Conservation (phyloP, 92 coral and sea anemone species). For the Isaurus tuberculatus region DNA sequence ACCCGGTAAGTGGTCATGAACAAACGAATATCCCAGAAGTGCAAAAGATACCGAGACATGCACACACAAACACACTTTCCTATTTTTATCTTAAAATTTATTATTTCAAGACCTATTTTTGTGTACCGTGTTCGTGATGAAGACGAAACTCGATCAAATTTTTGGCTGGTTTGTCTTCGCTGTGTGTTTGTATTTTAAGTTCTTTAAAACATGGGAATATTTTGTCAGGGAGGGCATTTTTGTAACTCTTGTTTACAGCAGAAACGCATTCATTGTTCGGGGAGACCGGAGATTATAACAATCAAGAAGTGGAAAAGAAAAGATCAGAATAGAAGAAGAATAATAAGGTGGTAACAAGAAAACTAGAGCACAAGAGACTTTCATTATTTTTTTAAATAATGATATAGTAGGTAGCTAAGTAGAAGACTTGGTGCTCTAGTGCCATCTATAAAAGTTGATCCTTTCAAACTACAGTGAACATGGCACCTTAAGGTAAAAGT, state of each 20-base stretch:
- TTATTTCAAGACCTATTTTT: neutral
- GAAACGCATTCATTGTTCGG: neutral
- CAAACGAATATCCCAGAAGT: neutral
- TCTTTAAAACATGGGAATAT: neutral
- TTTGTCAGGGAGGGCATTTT: neutral
- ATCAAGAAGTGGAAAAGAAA: conserved; percentile 9
- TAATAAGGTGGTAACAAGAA: neutral
- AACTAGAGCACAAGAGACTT: conserved; percentile 48
- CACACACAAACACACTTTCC: neutral
- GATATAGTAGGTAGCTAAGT: conserved; percentile 15
- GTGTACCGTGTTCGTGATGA: neutral
- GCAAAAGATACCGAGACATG: too few species aligned
- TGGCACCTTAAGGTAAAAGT: conserved; percentile 42
- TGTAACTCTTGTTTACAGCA: conserved; percentile 20
- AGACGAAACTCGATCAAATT: neutral
- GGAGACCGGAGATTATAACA: neutral
- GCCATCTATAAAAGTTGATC: conserved; percentile 20
- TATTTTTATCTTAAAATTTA: neutral
- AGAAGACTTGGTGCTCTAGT: conserved; percentile 46
- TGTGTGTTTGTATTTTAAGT: neutral
- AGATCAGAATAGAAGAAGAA: conserved; percentile 3
- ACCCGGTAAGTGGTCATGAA: neutral
- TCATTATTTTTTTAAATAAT: conserved; percentile 3
- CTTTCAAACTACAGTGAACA: conserved; percentile 4
- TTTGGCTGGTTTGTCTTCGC: neutral